phyloP scores from a whole-genome alignment of 2,888 invertebrate species.

The Tineola bisselliella region DNA sequence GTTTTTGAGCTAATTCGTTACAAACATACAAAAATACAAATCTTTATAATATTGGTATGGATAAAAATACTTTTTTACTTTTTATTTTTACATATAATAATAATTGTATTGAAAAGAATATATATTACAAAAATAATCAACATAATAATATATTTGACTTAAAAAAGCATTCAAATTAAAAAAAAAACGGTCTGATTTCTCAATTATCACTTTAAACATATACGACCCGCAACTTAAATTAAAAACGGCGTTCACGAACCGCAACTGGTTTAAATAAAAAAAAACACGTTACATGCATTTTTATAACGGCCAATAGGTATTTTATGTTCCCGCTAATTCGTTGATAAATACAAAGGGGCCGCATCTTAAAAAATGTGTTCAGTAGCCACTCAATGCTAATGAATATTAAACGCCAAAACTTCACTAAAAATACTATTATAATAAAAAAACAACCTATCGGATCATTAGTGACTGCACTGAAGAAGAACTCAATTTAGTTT shows the following conservation, averaged over 20 bases:
- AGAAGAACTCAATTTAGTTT: conserved; percentile 42
- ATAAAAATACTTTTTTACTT: too few relatives aligned
- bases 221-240: neutral
- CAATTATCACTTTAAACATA: conserved; percentile 57
- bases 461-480: conserved; percentile 33
- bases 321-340: conserved; percentile 67
- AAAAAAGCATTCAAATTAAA: neutral
- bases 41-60: too few relatives aligned
- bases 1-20: too few relatives aligned
- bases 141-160: neutral
- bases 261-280: conserved; percentile 29
- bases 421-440: conserved; percentile 16
- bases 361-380: conserved; percentile 54
- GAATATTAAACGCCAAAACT: conserved; percentile 36
- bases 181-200: conserved; percentile 31
- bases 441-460: conserved; percentile 47
- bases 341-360: conserved; percentile 57
- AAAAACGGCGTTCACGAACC: conserved; percentile 32
- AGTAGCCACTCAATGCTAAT: conserved; percentile 60
- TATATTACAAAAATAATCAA: neutral
- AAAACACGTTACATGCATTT: conserved; percentile 51
- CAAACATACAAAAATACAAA: too few relatives aligned
- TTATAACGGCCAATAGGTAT: conserved; percentile 53
- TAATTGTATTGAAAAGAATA: too few relatives aligned
- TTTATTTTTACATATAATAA: too few relatives aligned